Conservation (phyloP, 2,113 vertebrate species). For the Peromyscus polionotus region DNA sequence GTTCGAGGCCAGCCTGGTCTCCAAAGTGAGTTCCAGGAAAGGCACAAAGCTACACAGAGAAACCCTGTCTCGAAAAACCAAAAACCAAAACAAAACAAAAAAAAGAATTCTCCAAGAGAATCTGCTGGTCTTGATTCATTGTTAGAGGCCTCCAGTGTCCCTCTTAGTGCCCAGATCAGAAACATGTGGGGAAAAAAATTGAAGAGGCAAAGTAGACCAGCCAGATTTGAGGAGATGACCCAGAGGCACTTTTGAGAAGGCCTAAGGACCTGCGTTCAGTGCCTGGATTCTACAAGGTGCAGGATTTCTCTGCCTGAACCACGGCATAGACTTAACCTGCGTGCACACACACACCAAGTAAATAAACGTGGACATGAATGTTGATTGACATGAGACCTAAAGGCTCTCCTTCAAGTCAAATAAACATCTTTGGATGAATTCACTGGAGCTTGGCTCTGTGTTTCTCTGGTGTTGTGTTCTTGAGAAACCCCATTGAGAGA, state of each 20-base stretch:
- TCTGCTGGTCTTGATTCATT: constrained; percentile 85
- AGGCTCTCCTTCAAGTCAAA: background rate
- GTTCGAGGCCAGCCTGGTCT: too few species aligned
- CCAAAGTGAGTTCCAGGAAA: too few species aligned
- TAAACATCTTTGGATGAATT: background rate
- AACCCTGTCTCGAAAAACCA: too few species aligned
- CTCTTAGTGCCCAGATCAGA: constrained; percentile 85
- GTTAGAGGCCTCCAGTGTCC: constrained; percentile 50
- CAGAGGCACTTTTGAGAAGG: background rate
- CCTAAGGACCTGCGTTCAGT: background rate
- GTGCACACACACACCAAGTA: background rate
- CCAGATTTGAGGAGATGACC: background rate
- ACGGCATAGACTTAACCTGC: background rate
- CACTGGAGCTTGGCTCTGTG: background rate
- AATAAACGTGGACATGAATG: background rate
- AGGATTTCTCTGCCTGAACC: background rate
- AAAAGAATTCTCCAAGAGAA: constrained; percentile 81
- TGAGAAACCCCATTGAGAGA: background rate
- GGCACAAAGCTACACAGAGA: too few species aligned
- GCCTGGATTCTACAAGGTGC: background rate
- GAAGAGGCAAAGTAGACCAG: background rate
- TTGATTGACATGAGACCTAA: background rate
- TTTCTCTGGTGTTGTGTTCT: background rate
- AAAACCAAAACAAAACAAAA: too few species aligned
- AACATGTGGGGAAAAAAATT: constrained; percentile 67